A percentile compares a stretch with the other conserved stretches of the same genome.
Evolutionary conservation across 2,797 vertebrate species (phyloP).

Genomic region (Tachyglossus aculeatus): DNA sequence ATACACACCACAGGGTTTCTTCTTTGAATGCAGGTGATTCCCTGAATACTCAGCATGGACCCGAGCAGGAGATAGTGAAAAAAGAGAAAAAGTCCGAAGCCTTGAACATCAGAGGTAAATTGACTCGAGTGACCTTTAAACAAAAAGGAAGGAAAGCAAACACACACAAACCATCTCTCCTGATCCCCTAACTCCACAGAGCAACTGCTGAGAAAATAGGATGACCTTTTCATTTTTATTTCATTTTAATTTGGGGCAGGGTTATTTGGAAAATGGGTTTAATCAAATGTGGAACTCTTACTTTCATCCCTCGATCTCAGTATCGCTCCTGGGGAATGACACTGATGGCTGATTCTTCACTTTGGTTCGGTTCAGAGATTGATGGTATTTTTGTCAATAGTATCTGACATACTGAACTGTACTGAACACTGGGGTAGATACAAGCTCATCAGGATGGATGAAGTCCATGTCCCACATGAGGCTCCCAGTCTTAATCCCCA

Average conservation of each 20-base stretch:
- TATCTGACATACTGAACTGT: too few relatives aligned
- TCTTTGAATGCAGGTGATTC: conserved; percentile 84
- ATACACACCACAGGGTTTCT: conserved; percentile 86
- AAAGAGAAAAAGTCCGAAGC: conserved; percentile 76
- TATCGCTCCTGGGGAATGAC: not conserved
- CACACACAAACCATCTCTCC: too few relatives aligned
- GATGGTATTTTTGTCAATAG: accelerated
- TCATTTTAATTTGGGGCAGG: not conserved
- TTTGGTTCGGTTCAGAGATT: not conserved
- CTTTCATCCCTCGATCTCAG: conserved; percentile 21
- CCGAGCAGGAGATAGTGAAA: conserved; percentile 51
- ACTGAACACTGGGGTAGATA: too few relatives aligned
- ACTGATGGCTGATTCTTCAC: conserved; percentile 23
- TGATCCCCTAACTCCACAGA: not conserved
- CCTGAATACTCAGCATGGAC: conserved; percentile 58
- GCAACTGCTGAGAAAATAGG: accelerated
- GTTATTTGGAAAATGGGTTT: not conserved
- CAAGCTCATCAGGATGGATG: too few relatives aligned
- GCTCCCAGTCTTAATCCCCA: too few relatives aligned
- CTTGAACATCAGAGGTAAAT: conserved; percentile 84
- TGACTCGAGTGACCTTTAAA: accelerated
- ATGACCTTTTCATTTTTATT: not conserved
- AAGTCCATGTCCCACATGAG: too few relatives aligned
- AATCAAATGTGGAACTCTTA: not conserved
- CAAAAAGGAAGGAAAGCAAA: not conserved